A percentile compares a stretch with the other conserved stretches of the same genome.
Evolutionary conservation across 2,797 vertebrate genomes (phyloP).

Genomic region (Synaphobranchus kaupii): DNA sequence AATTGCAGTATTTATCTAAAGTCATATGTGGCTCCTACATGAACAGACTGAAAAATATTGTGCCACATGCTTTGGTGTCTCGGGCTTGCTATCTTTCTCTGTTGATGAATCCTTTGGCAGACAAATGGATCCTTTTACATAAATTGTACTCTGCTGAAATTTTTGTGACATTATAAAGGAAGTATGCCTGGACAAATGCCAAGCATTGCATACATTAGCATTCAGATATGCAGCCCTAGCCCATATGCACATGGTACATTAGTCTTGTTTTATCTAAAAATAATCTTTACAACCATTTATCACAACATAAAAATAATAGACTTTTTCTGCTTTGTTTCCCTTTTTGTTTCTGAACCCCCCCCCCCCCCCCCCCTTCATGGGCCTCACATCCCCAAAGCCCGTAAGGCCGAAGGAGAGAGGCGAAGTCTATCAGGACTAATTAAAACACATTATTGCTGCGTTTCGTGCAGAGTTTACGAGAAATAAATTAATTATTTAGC

Average conservation of each 20-base stretch:
- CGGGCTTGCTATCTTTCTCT: constrained; percentile 19
- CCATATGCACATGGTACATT: constrained; percentile 48
- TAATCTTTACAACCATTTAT: constrained; percentile 60
- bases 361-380: not conserved
- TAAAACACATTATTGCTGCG: constrained; percentile 58
- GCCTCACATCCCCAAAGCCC: constrained; percentile 36
- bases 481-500: constrained; percentile 59
- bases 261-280: constrained; percentile 54
- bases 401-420: constrained; percentile 37
- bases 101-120: constrained; percentile 45
- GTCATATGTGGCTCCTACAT: not conserved
- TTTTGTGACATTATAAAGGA: constrained; percentile 57
- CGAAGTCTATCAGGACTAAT: constrained; percentile 59
- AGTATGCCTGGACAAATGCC: constrained; percentile 64
- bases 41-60: not conserved
- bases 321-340: constrained; percentile 34
- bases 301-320: constrained; percentile 50
- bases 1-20: not conserved
- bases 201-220: constrained; percentile 66
- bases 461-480: constrained; percentile 41
- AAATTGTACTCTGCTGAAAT: constrained; percentile 55
- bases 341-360: not conserved
- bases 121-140: constrained; percentile 57
- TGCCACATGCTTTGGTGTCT: not conserved
- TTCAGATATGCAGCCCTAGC: constrained; percentile 49